Evolutionary conservation across 1,140 invertebrate species (phyloP), one percentile per base, ranked within the genome.

Genomic region (Geopemphigus sp.): DNA sequence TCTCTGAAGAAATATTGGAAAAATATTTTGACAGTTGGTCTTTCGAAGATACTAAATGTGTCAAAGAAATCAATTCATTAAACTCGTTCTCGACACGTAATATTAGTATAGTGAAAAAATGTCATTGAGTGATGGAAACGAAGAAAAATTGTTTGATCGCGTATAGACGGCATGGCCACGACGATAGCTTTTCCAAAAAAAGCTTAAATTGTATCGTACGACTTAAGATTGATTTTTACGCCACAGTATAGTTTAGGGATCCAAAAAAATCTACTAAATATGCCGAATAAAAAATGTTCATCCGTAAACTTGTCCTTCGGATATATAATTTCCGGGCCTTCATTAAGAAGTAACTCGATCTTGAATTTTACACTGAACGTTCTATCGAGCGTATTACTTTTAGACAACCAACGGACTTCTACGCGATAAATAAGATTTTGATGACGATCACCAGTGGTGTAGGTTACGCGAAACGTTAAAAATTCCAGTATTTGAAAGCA

Each of bases 401-500:
- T 80, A 47, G 81, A 81, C 26, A 81, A 59, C 45, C 29, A 39
- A 54, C 73, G 54, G 45, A 80, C 54, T 50, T 83, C 82, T 80
- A 81, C 47, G 63, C 47, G 63, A 66, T 47, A 66, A 47, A 66
- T 66, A 66, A 66, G 63, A 15, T 32, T 66, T 66, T 66, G n/a
- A 47, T 47, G 32, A n/a, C n/a, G n/a, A n/a, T 66, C 63, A 66
- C 63, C 24, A n/a, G n/a, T n/a, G n/a, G n/a, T n/a, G n/a, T n/a
- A n/a, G n/a, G n/a, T n/a, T n/a, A n/a, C n/a, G n/a, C 80, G 83
- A 80, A 24, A 82, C 83, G 80, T 64, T 29, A 80, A 82, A 84
- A 83, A 84, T 45, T 29, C 82, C 81, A 66, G 82, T 83, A 81
- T 84, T 83, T 53, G n/a, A 84, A 72, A 6, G 83, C 82, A 74